Evolutionary conservation across 1,140 invertebrate genomes (phyloP), one percentile per base, ranked within the genome.

Genomic region (Lepidurus couesii): DNA sequence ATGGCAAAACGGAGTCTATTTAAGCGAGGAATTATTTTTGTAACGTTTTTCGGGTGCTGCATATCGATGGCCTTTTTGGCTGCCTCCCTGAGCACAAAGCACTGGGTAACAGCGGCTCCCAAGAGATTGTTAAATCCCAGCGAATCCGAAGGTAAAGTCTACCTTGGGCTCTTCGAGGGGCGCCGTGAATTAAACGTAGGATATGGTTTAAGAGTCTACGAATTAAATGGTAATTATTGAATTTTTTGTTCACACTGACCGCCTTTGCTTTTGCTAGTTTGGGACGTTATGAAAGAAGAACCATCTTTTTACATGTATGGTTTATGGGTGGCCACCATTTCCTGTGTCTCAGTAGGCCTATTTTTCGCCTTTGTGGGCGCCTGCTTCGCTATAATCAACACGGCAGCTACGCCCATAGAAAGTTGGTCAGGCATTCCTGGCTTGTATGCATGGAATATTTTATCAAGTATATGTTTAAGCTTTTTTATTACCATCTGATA

Each of bases 41-140:
- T 92, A 77, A 96, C 95, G 26, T 96, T 97, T 84, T 91, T 96
- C 80, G 90, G 94, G 7, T 92, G 93, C 78, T 91, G 93, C 83
- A 84, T 95, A 75, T 92, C 92, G 77, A 91, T 96, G 75, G 93
- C 91, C 7, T 84, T 97, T 73, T 88, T 96, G 1, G 90, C 93
- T 13, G 92, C 92, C 11, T 92, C 93, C 42, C 85, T 97, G 78
- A 93, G 92, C 0, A 97, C 95, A 0, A 92, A 94, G 81, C 90
- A 93, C 82, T 98, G 96, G 96, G 89, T 95, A 1, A 90, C 91
- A 44, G 92, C 94, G 0, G 88, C 87, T 79, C 92, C 94, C 1
- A 89, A 89, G 74, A 85, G 91, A 79, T 87, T 88, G 0, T 87
- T 87, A 0, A 92, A 92, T 83, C 88, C 91, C 0, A 83, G 86